phyloP scores from a whole-genome alignment of 2,888 invertebrate species.

The Mechanitis mazaeus region DNA sequence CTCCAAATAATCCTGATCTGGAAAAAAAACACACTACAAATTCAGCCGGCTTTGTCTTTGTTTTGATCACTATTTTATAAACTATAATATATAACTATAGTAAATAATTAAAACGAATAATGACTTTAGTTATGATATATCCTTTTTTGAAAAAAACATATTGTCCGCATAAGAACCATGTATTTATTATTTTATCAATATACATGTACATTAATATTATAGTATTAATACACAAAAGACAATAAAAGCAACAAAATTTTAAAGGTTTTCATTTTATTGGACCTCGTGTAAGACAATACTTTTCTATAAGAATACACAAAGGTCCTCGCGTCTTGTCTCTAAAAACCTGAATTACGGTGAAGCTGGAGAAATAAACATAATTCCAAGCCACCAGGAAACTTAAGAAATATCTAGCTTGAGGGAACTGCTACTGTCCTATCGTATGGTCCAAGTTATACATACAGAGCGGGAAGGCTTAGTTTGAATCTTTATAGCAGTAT shows the following conservation, averaged over 20 bases:
- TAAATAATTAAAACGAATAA: no score
- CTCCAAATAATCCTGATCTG: no score
- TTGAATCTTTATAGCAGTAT: neutral
- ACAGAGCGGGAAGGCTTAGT: neutral
- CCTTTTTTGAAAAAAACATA: no score
- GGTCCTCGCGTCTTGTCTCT: constrained; percentile 29
- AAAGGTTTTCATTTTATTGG: neutral
- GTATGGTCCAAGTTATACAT: constrained; percentile 25
- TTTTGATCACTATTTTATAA: no score
- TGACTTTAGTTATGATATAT: no score
- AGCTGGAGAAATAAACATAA: constrained; percentile 52
- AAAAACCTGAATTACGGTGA: constrained; percentile 44
- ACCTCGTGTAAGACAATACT: constrained; percentile 10
- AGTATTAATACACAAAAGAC: no score
- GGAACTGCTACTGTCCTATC: constrained; percentile 55
- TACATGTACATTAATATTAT: no score
- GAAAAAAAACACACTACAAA: no score
- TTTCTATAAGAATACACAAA: constrained; percentile 15
- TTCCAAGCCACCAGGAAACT: constrained; percentile 50
- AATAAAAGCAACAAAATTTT: neutral
- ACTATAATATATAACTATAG: no score
- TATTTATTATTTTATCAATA: no score
- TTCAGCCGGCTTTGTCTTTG: no score
- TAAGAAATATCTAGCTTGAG: constrained; percentile 55
- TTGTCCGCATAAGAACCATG: no score